Conservation (phyloP, 1,140 invertebrate genomes). For the Megalopta genalis region DNA sequence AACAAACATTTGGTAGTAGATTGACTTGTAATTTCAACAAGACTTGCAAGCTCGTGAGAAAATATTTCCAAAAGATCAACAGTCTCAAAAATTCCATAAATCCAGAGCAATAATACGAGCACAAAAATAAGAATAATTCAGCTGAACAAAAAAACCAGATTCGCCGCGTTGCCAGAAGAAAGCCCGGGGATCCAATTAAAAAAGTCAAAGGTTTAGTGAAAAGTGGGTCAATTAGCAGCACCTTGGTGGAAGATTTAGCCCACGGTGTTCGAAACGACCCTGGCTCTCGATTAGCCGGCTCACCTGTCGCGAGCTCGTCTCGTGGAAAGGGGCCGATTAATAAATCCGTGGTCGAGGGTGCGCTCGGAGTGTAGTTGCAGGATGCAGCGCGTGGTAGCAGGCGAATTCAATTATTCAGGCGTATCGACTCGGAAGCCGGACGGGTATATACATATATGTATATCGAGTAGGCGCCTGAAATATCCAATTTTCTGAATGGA, state of each 20-base stretch:
- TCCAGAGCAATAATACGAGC: too few species aligned
- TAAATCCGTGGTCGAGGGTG: conserved; percentile 62
- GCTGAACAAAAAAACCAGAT: background rate
- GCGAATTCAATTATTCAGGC: conserved; percentile 74
- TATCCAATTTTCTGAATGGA: conserved; percentile 79
- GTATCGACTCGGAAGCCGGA: conserved; percentile 65
- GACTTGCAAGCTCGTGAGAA: too few species aligned
- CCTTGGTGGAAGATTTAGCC: background rate
- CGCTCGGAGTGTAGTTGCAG: conserved; percentile 38
- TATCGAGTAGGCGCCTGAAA: conserved; percentile 64
- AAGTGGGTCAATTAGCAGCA: background rate
- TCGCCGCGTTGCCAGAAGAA: background rate
- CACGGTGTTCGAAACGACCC: background rate
- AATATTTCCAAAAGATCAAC: too few species aligned
- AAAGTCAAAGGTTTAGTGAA: background rate
- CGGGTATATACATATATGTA: background rate
- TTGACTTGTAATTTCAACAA: too few species aligned
- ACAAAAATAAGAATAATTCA: background rate
- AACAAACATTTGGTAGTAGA: too few species aligned
- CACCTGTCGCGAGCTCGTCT: conserved; percentile 6
- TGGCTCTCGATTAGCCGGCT: background rate
- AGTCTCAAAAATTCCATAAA: too few species aligned
- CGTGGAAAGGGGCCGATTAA: conserved; percentile 64
- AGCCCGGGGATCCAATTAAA: background rate
- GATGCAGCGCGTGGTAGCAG: conserved; percentile 30